A percentile compares a stretch with the other conserved stretches of the same genome.
Evolutionary conservation across 2,888 invertebrate genomes (phyloP).

Genomic region (Andrena chrysosceles): DNA sequence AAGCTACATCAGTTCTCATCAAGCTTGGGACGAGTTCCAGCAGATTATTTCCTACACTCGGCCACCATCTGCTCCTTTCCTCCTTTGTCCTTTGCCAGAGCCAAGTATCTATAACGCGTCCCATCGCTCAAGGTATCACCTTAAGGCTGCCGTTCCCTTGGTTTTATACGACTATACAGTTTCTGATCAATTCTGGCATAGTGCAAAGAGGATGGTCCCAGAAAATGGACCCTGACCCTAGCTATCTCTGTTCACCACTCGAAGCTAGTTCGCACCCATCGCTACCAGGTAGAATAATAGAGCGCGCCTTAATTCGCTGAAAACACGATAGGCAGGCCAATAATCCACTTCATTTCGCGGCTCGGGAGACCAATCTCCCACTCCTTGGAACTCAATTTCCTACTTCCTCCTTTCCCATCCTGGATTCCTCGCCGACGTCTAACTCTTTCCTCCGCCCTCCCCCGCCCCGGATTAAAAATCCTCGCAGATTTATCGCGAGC

Average conservation of each 20-base stretch:
- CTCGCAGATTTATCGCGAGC: conserved; percentile 32
- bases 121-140: too few species aligned
- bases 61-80: conserved; percentile 5
- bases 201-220: too few species aligned
- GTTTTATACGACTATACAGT: too few species aligned
- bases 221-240: too few species aligned
- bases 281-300: not conserved
- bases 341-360: conserved; percentile 37
- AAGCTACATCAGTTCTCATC: conserved; percentile 56
- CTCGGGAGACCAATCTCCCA: conserved; percentile 44
- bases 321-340: conserved; percentile 21
- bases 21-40: conserved; percentile 43
- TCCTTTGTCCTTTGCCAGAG: conserved; percentile 11
- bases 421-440: conserved; percentile 12
- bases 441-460: conserved; percentile 11
- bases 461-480: conserved; percentile 36
- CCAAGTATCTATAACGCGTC: too few species aligned
- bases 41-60: conserved; percentile 44
- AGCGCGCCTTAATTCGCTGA: conserved; percentile 10
- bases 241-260: not conserved
- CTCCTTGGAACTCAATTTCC: conserved; percentile 55
- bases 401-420: conserved; percentile 8
- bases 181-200: too few species aligned
- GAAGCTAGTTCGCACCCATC: not conserved
- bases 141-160: too few species aligned